Base-by-base conservation (phyloP, 2,113 vertebrate species). In the Craseonycteris thonglongyai region DNA sequence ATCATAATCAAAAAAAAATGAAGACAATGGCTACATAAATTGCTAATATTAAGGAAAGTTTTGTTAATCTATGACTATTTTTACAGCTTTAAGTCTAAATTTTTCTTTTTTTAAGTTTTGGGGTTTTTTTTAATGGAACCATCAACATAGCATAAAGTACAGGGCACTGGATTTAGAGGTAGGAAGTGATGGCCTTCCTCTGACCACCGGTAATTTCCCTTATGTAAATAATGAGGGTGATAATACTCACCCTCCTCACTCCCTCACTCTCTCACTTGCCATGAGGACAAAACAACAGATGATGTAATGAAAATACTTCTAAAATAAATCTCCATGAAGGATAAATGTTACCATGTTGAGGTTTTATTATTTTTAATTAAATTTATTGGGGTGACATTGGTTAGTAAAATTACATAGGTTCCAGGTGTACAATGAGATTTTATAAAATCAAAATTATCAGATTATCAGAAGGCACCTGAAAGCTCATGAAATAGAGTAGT, bases 31-130 rank as follows among this genome's bases (percentile, higher is more conserved):
- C 63, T 40, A 42, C 26, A 0, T 56, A 75, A 75, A 42, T 8
- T 72, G 47, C 47, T 61, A 81, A 21, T 89, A 80, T 66, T 61
- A 65, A 2, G 9, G 7, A 10, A 78, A 78, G 14, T n/a, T 76
- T 30, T 91, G 30, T n/a, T n/a, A 88, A 91, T 79, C 28, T 92
- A 33, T 81, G 78, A 61, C 69, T 92, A 51, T 45, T 90, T 86
- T 76, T 82, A 24, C 42, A 58, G 90, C 18, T 65, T 65, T 49
- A 83, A 71, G n/a, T 65, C 63, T 58, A 45, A 81, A 81, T 24
- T 72, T 72, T 72, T 71, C 16, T 63, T 92, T 66, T 93, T 66
- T 76, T 49, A 71, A 69, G 30, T 56, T 81, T 54, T 40, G 6
- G 59, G 4, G 10, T 18, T 63, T 51, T 65, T 45, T 18, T 78